Conservation (phyloP, 2,797 vertebrate genomes). For the Gallirallus australis region DNA sequence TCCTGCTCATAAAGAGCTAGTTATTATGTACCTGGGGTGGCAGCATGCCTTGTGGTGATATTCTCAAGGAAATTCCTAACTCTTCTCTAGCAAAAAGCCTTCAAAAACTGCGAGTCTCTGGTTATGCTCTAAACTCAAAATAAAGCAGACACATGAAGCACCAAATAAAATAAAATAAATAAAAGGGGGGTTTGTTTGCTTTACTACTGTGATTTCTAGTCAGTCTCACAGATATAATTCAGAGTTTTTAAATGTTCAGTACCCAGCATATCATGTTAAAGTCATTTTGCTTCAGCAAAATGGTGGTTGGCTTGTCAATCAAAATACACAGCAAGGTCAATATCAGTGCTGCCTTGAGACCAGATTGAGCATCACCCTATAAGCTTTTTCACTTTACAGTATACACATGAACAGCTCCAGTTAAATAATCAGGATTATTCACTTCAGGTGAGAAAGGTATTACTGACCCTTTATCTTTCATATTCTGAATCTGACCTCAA, state of each 20-base stretch:
- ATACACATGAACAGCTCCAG: background rate
- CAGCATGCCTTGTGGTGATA: background rate
- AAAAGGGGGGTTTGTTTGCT: background rate
- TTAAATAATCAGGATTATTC: background rate
- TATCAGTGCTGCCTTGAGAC: background rate
- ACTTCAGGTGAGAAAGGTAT: background rate
- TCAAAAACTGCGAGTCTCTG: background rate
- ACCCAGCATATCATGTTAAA: accelerated
- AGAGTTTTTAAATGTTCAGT: background rate
- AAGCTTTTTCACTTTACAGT: background rate
- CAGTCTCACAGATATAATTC: background rate
- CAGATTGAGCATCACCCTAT: background rate
- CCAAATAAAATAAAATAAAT: background rate
- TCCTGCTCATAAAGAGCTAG: background rate
- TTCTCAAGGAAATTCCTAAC: background rate
- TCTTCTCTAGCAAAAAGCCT: background rate
- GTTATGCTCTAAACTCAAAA: background rate
- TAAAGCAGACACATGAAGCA: background rate
- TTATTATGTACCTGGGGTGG: background rate
- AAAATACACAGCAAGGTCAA: background rate
- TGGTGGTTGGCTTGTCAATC: background rate
- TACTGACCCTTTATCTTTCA: background rate
- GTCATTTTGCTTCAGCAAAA: background rate
- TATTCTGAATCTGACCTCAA: background rate
- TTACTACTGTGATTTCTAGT: background rate